Evolutionary conservation across 2,888 invertebrate genomes (phyloP).

Genomic region (Himalopsyche tibetana): DNA sequence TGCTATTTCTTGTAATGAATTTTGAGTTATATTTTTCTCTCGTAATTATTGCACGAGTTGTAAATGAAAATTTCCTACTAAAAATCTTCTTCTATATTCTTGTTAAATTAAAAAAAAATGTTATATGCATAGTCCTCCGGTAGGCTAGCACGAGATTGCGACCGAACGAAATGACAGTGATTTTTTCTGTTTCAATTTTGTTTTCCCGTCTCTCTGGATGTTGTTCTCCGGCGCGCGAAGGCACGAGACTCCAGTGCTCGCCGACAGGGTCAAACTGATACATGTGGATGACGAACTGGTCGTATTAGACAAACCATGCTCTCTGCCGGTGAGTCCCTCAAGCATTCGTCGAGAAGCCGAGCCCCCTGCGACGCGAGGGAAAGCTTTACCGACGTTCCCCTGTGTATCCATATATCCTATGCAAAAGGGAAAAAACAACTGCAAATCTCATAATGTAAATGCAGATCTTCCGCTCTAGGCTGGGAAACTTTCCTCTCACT

Average conservation of each 20-base stretch:
- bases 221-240: constrained; percentile 73
- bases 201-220: constrained; percentile 68
- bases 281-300: constrained; percentile 89
- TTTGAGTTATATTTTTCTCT: constrained; percentile 6
- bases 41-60: constrained; percentile 36
- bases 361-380: constrained; percentile 6
- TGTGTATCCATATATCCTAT: constrained; percentile 29
- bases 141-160: constrained; percentile 2
- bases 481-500: background rate
- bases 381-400: background rate
- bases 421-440: constrained; percentile 8
- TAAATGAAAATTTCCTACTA: constrained; percentile 27
- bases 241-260: constrained; percentile 92
- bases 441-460: constrained; percentile 31
- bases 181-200: constrained; percentile 56
- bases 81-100: background rate
- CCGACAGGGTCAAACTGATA: constrained; percentile 87
- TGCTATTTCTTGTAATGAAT: background rate
- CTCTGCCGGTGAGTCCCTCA: constrained; percentile 87
- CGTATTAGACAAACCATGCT: constrained; percentile 93
- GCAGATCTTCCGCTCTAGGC: constrained; percentile 19
- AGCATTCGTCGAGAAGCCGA: constrained; percentile 64
- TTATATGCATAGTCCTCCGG: constrained; percentile 1
- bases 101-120: background rate
- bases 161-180: constrained; percentile 14